Percentiles rank a stretch among this genome's conserved stretches.
Conservation (phyloP, 2,113 vertebrate species). For the Balaeniceps rex region DNA sequence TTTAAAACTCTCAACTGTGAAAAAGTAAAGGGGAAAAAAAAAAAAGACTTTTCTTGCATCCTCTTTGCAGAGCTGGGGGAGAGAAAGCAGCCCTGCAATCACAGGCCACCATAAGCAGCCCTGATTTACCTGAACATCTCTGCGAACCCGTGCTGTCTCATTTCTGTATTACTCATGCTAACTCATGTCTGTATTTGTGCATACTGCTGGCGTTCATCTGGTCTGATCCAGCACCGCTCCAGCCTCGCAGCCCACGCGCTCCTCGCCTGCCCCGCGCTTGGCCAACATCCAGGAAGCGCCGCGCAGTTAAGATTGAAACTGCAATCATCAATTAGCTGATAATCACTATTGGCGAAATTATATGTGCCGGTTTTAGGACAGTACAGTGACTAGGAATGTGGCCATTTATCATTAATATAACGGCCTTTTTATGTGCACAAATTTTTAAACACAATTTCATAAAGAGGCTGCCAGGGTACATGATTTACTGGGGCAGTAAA, state of each 20-base stretch:
- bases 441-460: conserved; percentile 36
- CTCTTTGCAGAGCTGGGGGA: neutral
- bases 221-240: neutral
- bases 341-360: neutral
- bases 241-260: neutral
- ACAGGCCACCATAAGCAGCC: neutral
- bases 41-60: neutral
- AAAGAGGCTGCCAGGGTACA: neutral
- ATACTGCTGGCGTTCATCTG: neutral
- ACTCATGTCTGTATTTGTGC: neutral
- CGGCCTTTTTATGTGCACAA: conserved; percentile 34
- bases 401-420: neutral
- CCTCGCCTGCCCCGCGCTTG: neutral
- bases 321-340: conserved; percentile 43
- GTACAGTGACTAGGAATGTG: neutral
- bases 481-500: conserved; percentile 43
- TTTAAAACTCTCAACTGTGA: neutral
- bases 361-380: neutral
- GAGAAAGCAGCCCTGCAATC: neutral
- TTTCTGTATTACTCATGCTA: neutral
- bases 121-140: neutral
- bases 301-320: neutral
- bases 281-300: neutral
- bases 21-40: neutral
- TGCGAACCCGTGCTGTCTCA: neutral